These are phyloP conservation scores for chimpanzee (Pan troglodytes) DNA, from an alignment of 2,113 vertebrate species.

Conservation along the genomic window DNA sequence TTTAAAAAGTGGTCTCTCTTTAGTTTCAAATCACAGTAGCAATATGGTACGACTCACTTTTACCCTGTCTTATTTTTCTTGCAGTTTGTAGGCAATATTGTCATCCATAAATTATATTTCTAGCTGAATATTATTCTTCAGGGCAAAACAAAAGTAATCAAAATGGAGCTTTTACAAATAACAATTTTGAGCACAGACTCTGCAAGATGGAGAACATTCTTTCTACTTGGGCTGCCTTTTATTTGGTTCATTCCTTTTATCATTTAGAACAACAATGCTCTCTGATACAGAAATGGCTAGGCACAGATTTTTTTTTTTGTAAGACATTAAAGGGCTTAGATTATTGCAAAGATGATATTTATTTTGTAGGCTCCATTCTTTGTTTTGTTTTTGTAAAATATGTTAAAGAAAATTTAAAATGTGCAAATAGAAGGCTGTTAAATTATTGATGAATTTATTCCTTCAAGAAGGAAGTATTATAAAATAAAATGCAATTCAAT, in stretches of 20 bases:
- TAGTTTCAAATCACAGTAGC: slow-evolving; percentile 70
- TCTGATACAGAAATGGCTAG: slow-evolving; percentile 18
- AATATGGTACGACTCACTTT: slow-evolving; percentile 46
- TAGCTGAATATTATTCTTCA: slow-evolving; percentile 78
- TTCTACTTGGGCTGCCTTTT: slow-evolving; percentile 70
- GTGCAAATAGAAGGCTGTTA: background rate
- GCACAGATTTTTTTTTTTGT: background rate
- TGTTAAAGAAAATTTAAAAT: slow-evolving; percentile 22
- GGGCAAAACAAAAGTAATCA: slow-evolving; percentile 83
- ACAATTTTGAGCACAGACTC: slow-evolving; percentile 75
- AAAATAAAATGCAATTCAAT: slow-evolving; percentile 30
- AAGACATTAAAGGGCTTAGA: slow-evolving; percentile 38
- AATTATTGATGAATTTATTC: background rate
- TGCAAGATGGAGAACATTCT: slow-evolving; percentile 70
- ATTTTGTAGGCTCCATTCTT: background rate
- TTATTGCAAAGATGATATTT: slow-evolving; percentile 30
- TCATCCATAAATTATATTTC: slow-evolving; percentile 79
- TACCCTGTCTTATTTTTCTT: slow-evolving; percentile 64
- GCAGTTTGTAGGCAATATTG: slow-evolving; percentile 65
- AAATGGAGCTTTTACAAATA: slow-evolving; percentile 81
- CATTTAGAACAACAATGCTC: slow-evolving; percentile 60
- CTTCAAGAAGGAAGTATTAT: slow-evolving; percentile 1
- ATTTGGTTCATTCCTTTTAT: slow-evolving; percentile 68
- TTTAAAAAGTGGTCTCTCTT: slow-evolving; percentile 40
- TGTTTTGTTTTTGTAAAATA: slow-evolving; percentile 43